Conservation (phyloP, 2,888 invertebrate species). For the Agrotis puta region DNA sequence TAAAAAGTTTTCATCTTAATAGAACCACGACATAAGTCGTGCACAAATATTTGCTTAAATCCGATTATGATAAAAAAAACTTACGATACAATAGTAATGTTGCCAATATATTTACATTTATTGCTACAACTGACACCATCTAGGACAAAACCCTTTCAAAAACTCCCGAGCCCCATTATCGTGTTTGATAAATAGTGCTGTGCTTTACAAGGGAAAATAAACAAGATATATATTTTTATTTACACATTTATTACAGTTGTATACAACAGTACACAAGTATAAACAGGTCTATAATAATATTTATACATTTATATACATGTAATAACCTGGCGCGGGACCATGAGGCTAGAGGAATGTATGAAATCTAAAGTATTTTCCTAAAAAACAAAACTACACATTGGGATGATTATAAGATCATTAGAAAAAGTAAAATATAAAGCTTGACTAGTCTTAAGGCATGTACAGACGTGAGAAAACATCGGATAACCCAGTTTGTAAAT, state of each 20-base stretch:
- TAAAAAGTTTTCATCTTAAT: background rate
- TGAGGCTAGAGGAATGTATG: conserved; percentile 83
- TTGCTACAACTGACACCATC: conserved; percentile 54
- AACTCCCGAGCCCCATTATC: conserved; percentile 15
- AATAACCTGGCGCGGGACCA: conserved; percentile 75
- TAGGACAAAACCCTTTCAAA: conserved; percentile 49
- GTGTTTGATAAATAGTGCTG: conserved; percentile 19
- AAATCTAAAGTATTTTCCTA: conserved; percentile 66
- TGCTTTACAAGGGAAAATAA: conserved; percentile 51
- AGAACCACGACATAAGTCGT: background rate
- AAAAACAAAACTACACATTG: conserved; percentile 48
- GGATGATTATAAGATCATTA: conserved; percentile 23
- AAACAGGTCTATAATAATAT: conserved; percentile 82
- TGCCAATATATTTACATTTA: conserved; percentile 56
- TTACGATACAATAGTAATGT: conserved; percentile 20
- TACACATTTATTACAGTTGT: conserved; percentile 88
- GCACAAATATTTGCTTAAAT: conserved; percentile 8
- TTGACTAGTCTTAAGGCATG: conserved; percentile 69
- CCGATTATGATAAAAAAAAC: conserved; percentile 6
- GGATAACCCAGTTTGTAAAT: conserved; percentile 32
- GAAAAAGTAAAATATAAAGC: conserved; percentile 44
- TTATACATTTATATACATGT: conserved; percentile 83
- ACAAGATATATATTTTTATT: conserved; percentile 74
- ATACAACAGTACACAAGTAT: conserved; percentile 88
- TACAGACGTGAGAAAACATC: conserved; percentile 45